These are phyloP conservation scores for Ichneumoninae sp. DNA, from an alignment of 2,888 invertebrate genomes.

Conservation along the genomic window DNA sequence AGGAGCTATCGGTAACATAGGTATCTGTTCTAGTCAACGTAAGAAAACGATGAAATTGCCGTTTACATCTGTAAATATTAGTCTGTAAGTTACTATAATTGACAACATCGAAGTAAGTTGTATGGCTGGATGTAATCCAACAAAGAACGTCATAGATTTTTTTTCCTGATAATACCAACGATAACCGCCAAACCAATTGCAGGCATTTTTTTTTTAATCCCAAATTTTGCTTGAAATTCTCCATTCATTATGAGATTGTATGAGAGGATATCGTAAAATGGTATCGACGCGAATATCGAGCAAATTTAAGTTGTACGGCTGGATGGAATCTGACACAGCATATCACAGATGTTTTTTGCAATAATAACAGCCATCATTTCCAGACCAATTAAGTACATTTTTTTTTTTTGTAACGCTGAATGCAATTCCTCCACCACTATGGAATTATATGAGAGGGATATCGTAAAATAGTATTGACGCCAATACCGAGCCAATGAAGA, in stretches of 20 bases:
- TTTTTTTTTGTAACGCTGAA: slow-evolving; percentile 2
- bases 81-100: slow-evolving; percentile 24
- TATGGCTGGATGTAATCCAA: not conserved
- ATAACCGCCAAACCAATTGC: not conserved
- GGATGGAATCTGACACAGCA: not conserved
- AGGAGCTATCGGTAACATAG: slow-evolving; percentile 18
- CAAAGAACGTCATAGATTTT: not conserved
- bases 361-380: not conserved
- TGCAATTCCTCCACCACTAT: not conserved
- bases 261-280: not conserved
- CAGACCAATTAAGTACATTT: slow-evolving; percentile 1
- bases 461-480: not conserved
- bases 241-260: not conserved
- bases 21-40: slow-evolving; percentile 67
- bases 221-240: not conserved
- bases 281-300: not conserved
- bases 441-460: slow-evolving; percentile 5
- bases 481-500: not conserved
- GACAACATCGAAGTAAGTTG: not conserved
- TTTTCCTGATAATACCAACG: not conserved
- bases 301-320: not conserved
- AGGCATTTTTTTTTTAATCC: slow-evolving; percentile 11
- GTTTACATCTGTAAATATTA: slow-evolving; percentile 67
- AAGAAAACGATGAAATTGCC: slow-evolving; percentile 58
- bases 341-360: not conserved